Base-by-base conservation (phyloP, 2,888 invertebrate genomes). In the Scaptomyza parva region DNA sequence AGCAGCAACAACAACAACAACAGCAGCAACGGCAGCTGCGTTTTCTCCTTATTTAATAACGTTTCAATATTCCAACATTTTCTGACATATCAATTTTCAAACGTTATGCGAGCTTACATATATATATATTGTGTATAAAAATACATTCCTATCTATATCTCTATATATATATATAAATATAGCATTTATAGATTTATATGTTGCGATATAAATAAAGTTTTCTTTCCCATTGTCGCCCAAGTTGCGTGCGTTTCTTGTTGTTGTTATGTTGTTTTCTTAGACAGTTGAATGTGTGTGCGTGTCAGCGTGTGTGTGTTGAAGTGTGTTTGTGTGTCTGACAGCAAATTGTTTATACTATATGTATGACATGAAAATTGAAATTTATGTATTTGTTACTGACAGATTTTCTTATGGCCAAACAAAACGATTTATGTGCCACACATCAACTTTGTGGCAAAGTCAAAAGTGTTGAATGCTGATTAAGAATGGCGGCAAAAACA, bases 51-150 rank as follows among this genome's bases (percentile, higher is more conserved):
- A 88, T 88, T 85, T 81, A 88, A 87, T 87, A 87, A 87, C 88
- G 64, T 78, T 88, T 84, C 82, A 83, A 82, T 81, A 81, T 85
- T 87, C 86, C 68, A 87, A 85, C 88, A 70, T 78, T 70, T 82
- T 82, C 83, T 85, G 81, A 87, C 81, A 81, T 88, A 82, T 88
- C 84, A 79, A 88, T 81, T 81, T 81, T 85, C 79, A 74, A 75
- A 76, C 82, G 62, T 66, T 63, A 58, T 70, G 67, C 44, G 48
- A 70, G 50, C 43, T 63, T 48, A 57, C 70, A 72, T 51, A 54
- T 59, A 52, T 52, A 67, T 52, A 55, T 55, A 64, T 48, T 9
- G 28, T 28, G 9, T 28, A 58, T 17, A 17, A 18, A 39, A 18
- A 54, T 48, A 33, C 17, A 59, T 30, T 44, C 24, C 39, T 47